These are phyloP conservation scores for Drosophila anomelani DNA, from an alignment of 2,888 invertebrate genomes.

Conservation along the genomic window DNA sequence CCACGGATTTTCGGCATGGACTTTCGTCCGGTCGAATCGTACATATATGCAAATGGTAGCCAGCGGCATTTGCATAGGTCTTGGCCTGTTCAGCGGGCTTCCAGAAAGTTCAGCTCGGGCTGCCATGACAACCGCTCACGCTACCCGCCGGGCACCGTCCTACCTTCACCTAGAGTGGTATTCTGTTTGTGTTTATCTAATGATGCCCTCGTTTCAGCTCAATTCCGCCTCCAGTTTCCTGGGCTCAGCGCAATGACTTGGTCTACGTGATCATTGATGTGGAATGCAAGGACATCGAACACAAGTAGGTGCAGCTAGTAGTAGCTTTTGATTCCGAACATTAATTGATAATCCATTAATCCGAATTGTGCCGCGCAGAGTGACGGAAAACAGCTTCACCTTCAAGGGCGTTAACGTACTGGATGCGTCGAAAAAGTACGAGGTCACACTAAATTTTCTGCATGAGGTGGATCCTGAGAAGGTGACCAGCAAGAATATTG, in stretches of 20 bases:
- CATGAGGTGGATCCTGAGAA: slow-evolving; percentile 93
- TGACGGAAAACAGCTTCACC: slow-evolving; percentile 90
- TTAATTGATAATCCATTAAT: background rate
- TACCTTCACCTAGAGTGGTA: background rate
- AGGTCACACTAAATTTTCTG: slow-evolving; percentile 94
- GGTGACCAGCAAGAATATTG: slow-evolving; percentile 89
- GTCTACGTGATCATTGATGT: slow-evolving; percentile 95
- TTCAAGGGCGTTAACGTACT: slow-evolving; percentile 93
- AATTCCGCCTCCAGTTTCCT: slow-evolving; percentile 93
- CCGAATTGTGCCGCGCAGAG: slow-evolving; percentile 83
- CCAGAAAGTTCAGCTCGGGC: slow-evolving; percentile 38
- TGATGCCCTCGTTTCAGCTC: slow-evolving; percentile 57
- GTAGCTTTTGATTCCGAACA: background rate
- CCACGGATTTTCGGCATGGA: slow-evolving; percentile 50
- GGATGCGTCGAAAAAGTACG: slow-evolving; percentile 93
- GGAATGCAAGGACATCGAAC: slow-evolving; percentile 93
- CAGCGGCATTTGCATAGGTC: slow-evolving; percentile 28
- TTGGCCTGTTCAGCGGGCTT: slow-evolving; percentile 24
- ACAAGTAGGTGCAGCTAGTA: slow-evolving; percentile 87
- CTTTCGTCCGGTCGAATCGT: slow-evolving; percentile 12
- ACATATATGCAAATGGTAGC: slow-evolving; percentile 45
- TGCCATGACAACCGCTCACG: slow-evolving; percentile 49
- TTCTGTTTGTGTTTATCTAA: slow-evolving; percentile 20
- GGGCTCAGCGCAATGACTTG: slow-evolving; percentile 95
- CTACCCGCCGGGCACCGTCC: background rate